Evolutionary conservation across 2,888 invertebrate genomes (phyloP).

Genomic region (Dione vanillae): DNA sequence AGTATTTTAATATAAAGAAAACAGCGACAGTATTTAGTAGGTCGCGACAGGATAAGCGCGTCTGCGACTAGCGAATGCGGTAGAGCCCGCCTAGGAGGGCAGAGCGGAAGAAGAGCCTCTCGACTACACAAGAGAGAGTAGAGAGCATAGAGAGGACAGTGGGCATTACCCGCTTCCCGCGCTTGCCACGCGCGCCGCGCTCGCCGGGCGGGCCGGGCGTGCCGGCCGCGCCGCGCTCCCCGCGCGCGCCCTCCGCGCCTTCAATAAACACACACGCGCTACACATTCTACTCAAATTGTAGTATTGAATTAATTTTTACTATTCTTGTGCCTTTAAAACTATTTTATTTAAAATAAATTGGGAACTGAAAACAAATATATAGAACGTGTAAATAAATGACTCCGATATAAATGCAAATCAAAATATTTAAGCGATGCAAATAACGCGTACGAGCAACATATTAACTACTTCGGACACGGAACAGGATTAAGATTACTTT

Average conservation of each 20-base stretch:
- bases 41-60: not conserved
- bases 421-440: not conserved
- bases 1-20: not conserved
- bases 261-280: constrained; percentile 59
- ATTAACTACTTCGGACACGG: not conserved
- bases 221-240: constrained; percentile 92
- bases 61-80: constrained; percentile 6
- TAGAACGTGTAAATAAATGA: no score
- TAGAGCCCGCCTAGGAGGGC: constrained; percentile 3
- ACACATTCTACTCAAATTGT: not conserved
- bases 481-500: constrained; percentile 8
- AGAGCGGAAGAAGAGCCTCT: constrained; percentile 18
- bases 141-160: constrained; percentile 30
- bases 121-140: constrained; percentile 18
- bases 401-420: not conserved
- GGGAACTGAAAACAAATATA: no score
- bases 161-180: constrained; percentile 93
- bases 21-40: not conserved
- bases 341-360: not conserved
- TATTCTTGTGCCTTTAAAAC: not conserved
- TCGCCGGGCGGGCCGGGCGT: constrained; percentile 92
- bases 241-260: constrained; percentile 87
- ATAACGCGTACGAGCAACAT: not conserved
- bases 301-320: not conserved
- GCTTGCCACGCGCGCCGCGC: constrained; percentile 95